These are phyloP conservation scores for Pangasius krempfi DNA, from an alignment of 2,797 vertebrate species.

Conservation along the genomic window DNA sequence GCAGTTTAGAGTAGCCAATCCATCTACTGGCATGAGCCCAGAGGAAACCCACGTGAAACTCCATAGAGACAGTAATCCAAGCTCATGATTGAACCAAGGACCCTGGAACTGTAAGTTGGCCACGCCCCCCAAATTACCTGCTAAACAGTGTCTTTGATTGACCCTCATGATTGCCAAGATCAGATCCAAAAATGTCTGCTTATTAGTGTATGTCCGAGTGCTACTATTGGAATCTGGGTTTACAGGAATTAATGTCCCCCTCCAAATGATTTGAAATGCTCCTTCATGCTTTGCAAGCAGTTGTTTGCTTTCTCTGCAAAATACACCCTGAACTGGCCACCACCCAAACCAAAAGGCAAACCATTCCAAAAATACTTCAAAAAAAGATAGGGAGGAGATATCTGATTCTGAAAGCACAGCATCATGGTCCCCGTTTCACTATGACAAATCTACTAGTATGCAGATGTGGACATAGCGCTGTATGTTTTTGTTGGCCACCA, in stretches of 20 bases:
- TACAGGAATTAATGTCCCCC: neutral
- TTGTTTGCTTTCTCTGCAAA: conserved; percentile 15
- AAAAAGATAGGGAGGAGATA: conserved; percentile 13
- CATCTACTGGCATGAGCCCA: neutral
- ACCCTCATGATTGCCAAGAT: neutral
- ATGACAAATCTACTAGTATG: neutral
- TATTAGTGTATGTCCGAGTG: neutral
- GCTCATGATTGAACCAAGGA: neutral
- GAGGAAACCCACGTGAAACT: neutral
- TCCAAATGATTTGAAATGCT: neutral
- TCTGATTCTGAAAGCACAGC: conserved; percentile 1
- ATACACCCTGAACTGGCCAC: conserved; percentile 4
- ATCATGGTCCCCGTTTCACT: neutral
- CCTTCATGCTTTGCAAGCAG: conserved; percentile 5
- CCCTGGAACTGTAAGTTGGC: neutral
- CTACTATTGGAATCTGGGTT: neutral
- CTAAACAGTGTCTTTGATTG: neutral
- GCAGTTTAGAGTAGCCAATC: no score
- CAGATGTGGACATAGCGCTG: neutral
- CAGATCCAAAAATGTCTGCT: neutral
- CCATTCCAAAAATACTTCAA: conserved; percentile 27
- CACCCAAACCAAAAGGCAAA: conserved; percentile 23
- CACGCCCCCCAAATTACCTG: neutral
- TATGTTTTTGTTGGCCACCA: conserved; percentile 28
- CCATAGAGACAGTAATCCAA: neutral